Base-by-base conservation (phyloP, 2,113 vertebrate genomes). In the Dasyurus viverrinus region DNA sequence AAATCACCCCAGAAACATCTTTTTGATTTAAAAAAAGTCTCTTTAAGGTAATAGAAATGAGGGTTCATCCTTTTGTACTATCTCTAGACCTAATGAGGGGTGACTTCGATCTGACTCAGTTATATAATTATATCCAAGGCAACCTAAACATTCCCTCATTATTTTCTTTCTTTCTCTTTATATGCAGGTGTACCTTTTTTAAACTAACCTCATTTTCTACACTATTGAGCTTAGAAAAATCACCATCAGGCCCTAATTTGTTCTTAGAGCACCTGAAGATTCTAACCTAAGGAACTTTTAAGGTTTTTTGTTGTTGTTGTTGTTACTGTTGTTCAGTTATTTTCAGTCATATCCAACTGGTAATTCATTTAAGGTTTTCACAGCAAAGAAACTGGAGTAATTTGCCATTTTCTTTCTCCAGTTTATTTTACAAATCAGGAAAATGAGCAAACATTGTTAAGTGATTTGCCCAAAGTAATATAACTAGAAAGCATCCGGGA, bases 1-100 rank as follows among this genome's bases (percentile, higher is more conserved):
- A 0, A 50, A 30, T 76, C 5, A 54, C 91, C 36, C 84, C 90
- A n/a, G 50, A 52, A 90, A 94, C 93, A 96, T 54, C 42, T 14
- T 47, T 90, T 60, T 89, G 48, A 48, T 60, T 93, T 53, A 25
- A 93, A 91, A 92, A 89, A 93, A 19, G 53, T 36, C 42, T 50
- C 19, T 2, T 2, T 26, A 92, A 47, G 14, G 89, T 90, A 52
- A 92, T 53, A 55, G 42, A 91, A 55, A 22, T 46, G 47, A 36
- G 26, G 23, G 48, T 54, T 68, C 48, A 2, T 23, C 36, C 46
- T 25, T 24, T 27, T 53, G 2, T 52, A 42, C 36, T 30, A 27
- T 9, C 30, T n/a, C n/a, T 50, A 26, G 22, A 27, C 30, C 0
- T 2, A 27, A 48, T 47, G 46, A 52, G 36, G 16, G 54, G 22